Evolutionary conservation across 53 echinoderm and acorn worm species (phyloP).

Genomic region (Antedon mediterranea): DNA sequence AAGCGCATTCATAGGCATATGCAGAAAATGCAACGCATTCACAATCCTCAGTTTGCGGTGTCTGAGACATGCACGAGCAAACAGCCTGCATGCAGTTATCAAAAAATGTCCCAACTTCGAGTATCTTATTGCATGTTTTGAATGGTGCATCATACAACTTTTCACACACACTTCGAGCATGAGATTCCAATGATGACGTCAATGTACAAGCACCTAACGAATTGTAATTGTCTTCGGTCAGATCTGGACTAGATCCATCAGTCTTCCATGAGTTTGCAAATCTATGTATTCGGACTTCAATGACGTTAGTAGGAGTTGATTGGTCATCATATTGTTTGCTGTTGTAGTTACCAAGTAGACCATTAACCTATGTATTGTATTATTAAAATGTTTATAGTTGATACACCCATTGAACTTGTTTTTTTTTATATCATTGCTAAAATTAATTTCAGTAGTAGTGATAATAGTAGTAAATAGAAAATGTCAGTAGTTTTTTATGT

Average conservation of each 20-base stretch:
- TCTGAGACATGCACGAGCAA: not conserved
- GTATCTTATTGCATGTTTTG: not conserved
- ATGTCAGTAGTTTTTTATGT: too few relatives aligned
- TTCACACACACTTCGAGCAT: not conserved
- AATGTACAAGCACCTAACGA: not conserved
- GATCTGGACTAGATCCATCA: not conserved
- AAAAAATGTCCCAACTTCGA: not conserved
- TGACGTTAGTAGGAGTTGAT: constrained; percentile 4
- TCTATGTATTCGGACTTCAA: not conserved
- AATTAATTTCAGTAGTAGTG: too few relatives aligned
- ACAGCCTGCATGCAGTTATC: not conserved
- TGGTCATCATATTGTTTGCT: constrained; percentile 43
- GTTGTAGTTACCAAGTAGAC: constrained; percentile 49
- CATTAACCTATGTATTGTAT: constrained; percentile 10
- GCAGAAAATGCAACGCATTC: not conserved
- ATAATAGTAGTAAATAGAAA: too few relatives aligned
- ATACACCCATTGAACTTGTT: too few relatives aligned
- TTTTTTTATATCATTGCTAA: too few relatives aligned
- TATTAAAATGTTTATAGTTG: too few relatives aligned
- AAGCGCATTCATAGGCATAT: not conserved
- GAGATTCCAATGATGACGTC: not conserved
- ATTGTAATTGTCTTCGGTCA: not conserved
- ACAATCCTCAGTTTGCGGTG: not conserved
- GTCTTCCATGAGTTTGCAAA: not conserved
- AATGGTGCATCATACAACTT: not conserved